These are phyloP conservation scores for Nasonia giraulti DNA, from an alignment of 1,140 invertebrate species.

Conservation along the genomic window DNA sequence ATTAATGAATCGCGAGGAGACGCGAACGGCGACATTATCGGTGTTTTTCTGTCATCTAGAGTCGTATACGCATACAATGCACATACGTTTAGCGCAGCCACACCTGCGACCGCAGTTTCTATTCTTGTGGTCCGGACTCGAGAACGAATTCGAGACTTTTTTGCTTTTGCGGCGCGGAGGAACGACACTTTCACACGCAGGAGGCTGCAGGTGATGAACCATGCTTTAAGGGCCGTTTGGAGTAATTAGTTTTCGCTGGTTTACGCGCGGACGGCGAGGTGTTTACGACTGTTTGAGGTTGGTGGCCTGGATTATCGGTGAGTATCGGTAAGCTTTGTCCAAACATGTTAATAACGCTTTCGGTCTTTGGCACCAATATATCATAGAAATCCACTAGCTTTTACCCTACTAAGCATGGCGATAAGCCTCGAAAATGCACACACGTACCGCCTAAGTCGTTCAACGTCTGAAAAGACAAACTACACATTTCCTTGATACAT, in stretches of 20 bases:
- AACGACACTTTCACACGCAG: constrained; percentile 21
- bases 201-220: neutral
- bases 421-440: too few relatives aligned
- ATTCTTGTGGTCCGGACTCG: constrained; percentile 32
- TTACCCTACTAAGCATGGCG: too few relatives aligned
- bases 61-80: neutral
- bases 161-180: neutral
- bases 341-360: neutral
- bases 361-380: too few relatives aligned
- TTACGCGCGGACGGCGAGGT: too few relatives aligned
- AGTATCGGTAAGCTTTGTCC: neutral
- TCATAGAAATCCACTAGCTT: too few relatives aligned
- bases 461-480: too few relatives aligned
- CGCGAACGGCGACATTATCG: neutral
- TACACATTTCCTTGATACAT: too few relatives aligned
- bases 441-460: too few relatives aligned
- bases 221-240: neutral
- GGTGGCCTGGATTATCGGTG: neutral
- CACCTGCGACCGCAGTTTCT: constrained; percentile 40
- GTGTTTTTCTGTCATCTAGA: neutral
- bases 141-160: constrained; percentile 13
- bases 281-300: neutral
- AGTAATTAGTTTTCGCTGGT: constrained; percentile 18
- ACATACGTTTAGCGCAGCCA: neutral
- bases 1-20: constrained; percentile 8